Percentiles rank a stretch among this genome's conserved stretches.
phyloP scores from a whole-genome alignment of 2,888 invertebrate genomes.

The Parnassius orleans region DNA sequence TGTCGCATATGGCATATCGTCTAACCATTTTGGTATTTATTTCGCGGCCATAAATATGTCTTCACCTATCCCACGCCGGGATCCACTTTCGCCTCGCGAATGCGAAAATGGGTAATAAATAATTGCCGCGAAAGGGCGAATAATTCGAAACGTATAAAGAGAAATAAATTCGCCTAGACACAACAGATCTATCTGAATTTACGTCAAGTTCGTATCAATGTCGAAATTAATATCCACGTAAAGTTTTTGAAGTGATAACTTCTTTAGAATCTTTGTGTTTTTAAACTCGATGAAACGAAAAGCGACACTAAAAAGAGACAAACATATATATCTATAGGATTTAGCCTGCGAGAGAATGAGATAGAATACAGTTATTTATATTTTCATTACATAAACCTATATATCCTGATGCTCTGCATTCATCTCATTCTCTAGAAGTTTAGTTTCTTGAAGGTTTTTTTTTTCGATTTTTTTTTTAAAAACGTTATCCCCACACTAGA shows the following conservation, averaged over 20 bases:
- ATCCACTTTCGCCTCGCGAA: constrained; percentile 29
- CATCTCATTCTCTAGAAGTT: no score
- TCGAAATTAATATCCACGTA: background rate
- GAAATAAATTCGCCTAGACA: constrained; percentile 21
- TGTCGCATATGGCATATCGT: background rate
- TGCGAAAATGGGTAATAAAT: constrained; percentile 32
- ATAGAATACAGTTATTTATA: no score
- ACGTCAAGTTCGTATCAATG: constrained; percentile 3
- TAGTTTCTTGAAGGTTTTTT: no score
- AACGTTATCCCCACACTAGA: no score
- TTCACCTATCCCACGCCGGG: constrained; percentile 45
- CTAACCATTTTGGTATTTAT: constrained; percentile 40
- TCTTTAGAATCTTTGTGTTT: no score
- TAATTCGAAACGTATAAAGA: constrained; percentile 27
- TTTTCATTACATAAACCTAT: no score
- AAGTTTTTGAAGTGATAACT: background rate
- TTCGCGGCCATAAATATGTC: constrained; percentile 53
- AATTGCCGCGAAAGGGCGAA: constrained; percentile 28
- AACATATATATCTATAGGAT: no score
- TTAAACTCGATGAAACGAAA: no score
- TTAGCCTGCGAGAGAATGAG: no score
- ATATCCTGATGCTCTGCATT: no score
- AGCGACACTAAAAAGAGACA: no score
- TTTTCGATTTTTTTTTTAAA: no score
- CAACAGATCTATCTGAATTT: constrained; percentile 16